These are phyloP conservation scores for Pristionchus mayeri DNA, from an alignment of 2,888 invertebrate species.

Conservation along the genomic window DNA sequence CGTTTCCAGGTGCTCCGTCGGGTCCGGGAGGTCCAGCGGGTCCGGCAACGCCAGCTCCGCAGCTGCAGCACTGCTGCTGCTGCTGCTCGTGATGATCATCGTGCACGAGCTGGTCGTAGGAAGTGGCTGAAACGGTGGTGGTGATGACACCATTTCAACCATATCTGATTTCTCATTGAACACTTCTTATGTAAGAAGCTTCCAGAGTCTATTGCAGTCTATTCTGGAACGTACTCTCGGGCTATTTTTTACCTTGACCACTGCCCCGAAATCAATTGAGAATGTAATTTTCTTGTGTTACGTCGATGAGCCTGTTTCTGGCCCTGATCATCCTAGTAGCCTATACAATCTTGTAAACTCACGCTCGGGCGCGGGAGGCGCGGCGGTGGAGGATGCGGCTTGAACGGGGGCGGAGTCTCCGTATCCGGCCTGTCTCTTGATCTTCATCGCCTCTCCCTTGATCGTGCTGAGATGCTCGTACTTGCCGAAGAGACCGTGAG, in stretches of 20 bases:
- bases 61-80: slow-evolving; percentile 64
- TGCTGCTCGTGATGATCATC: not conserved
- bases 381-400: not conserved
- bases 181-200: too few species aligned
- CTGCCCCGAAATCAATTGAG: too few species aligned
- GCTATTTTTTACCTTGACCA: too few species aligned
- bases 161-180: too few species aligned
- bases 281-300: too few species aligned
- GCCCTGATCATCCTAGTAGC: too few species aligned
- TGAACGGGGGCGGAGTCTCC: slow-evolving; percentile 43
- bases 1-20: slow-evolving; percentile 26
- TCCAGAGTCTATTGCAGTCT: too few species aligned
- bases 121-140: slow-evolving; percentile 7
- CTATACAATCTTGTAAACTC: too few species aligned
- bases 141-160: too few species aligned
- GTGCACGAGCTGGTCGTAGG: slow-evolving; percentile 31
- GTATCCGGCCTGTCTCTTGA: slow-evolving; percentile 66
- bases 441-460: slow-evolving; percentile 59
- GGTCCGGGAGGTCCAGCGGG: slow-evolving; percentile 56
- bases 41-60: slow-evolving; percentile 66
- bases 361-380: slow-evolving; percentile 7
- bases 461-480: slow-evolving; percentile 60
- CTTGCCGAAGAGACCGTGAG: slow-evolving; percentile 64
- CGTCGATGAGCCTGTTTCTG: too few species aligned
- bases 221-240: too few species aligned